phyloP scores from a whole-genome alignment of 1,140 invertebrate species.

The Cyclina sinensis region DNA sequence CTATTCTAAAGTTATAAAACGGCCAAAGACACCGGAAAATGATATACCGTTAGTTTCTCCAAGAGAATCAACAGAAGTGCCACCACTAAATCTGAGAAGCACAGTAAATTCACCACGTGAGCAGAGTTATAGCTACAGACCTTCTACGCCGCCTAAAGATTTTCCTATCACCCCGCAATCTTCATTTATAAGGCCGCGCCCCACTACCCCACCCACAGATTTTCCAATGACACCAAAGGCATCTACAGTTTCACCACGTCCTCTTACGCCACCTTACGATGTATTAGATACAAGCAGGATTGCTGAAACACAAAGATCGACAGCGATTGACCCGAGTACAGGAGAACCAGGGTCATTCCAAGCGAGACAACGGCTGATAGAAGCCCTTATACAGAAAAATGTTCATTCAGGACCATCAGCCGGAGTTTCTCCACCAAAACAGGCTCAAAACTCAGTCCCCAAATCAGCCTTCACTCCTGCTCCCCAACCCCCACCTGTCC shows the following conservation, averaged over 20 bases:
- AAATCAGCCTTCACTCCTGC: background rate
- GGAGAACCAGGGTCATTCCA: slow-evolving; percentile 51
- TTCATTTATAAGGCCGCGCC: slow-evolving; percentile 38
- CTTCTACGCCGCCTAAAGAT: slow-evolving; percentile 46
- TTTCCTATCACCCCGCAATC: slow-evolving; percentile 50
- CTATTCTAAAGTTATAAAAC: slow-evolving; percentile 38
- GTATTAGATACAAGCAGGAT: slow-evolving; percentile 18
- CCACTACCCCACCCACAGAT: slow-evolving; percentile 22
- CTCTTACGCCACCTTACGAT: slow-evolving; percentile 45
- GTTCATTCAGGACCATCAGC: background rate
- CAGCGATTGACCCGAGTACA: slow-evolving; percentile 39
- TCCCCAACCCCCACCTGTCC: slow-evolving; percentile 13
- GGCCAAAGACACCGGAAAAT: slow-evolving; percentile 49
- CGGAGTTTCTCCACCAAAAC: background rate
- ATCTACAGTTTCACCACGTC: background rate
- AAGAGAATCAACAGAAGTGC: slow-evolving; percentile 60
- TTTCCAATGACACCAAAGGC: slow-evolving; percentile 33
- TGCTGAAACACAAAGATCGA: slow-evolving; percentile 9
- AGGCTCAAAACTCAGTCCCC: background rate
- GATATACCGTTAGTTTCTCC: slow-evolving; percentile 57
- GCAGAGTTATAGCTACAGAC: slow-evolving; percentile 42
- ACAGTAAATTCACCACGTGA: slow-evolving; percentile 51
- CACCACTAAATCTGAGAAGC: slow-evolving; percentile 43
- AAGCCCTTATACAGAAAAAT: slow-evolving; percentile 57
- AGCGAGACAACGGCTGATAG: slow-evolving; percentile 44